Conservation (phyloP, 1,140 invertebrate species). For the Cotesia chilonis region DNA sequence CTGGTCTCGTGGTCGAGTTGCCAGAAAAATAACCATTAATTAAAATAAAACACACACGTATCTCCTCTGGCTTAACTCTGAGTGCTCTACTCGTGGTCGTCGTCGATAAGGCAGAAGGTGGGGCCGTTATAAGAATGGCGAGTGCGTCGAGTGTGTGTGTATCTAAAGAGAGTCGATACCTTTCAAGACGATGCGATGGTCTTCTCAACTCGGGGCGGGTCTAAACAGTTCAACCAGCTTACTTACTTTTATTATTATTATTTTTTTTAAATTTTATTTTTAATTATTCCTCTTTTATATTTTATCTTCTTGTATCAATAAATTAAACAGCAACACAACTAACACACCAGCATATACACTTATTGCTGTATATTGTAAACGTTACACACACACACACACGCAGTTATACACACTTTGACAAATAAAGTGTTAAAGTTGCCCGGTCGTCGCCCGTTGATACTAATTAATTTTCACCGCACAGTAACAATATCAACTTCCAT, state of each 20-base stretch:
- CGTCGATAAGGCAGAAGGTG: conserved; percentile 37
- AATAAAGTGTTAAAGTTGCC: not conserved
- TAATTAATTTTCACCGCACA: conserved; percentile 32
- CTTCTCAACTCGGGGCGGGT: conserved; percentile 9
- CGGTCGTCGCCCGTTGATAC: conserved; percentile 26
- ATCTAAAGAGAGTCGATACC: conserved; percentile 15
- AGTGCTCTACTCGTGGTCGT: too few species aligned
- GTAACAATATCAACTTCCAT: conserved; percentile 21
- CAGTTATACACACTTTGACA: not conserved
- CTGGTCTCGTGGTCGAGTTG: too few species aligned
- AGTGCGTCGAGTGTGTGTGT: conserved; percentile 6
- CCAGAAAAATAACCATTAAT: too few species aligned
- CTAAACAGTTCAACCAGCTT: conserved; percentile 3
- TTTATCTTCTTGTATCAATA: not conserved
- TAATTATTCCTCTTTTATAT: not conserved
- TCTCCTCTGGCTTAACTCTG: not conserved
- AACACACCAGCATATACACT: conserved; percentile 7
- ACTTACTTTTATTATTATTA: too few species aligned
- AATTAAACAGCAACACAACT: conserved; percentile 7
- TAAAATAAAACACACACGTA: conserved; percentile 28
- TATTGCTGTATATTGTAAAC: not conserved
- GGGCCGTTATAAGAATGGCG: conserved; percentile 25
- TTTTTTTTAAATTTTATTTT: not conserved
- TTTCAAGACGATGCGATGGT: conserved; percentile 10
- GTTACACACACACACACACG: not conserved